A percentile compares a stretch with the other conserved stretches of the same genome.
Evolutionary conservation across 2,888 invertebrate genomes (phyloP).

Genomic region (Drosophila melanosoma): DNA sequence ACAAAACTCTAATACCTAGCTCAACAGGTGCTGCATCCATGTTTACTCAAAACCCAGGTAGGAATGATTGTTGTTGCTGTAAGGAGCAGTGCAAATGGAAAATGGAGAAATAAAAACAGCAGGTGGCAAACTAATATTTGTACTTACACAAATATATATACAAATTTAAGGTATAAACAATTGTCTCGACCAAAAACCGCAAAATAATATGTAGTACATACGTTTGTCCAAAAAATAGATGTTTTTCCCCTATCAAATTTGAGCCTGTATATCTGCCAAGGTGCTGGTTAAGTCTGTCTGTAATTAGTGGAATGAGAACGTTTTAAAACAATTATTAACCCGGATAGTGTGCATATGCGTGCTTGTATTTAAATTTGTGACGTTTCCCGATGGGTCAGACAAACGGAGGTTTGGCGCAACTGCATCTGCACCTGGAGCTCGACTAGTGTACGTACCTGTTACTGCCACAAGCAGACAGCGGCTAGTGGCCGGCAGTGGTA

Average conservation of each 20-base stretch:
- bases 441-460: constrained; percentile 1
- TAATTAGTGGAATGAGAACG: constrained; percentile 8
- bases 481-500: constrained; percentile 58
- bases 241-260: background rate
- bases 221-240: background rate
- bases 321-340: background rate
- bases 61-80: background rate
- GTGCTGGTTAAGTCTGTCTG: background rate
- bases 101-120: background rate
- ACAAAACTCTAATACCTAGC: too few relatives aligned
- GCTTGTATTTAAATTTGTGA: constrained; percentile 15
- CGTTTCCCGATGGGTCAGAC: constrained; percentile 20
- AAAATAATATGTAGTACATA: background rate
- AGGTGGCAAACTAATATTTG: background rate
- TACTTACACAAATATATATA: background rate
- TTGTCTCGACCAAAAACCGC: background rate
- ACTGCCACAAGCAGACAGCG: constrained; percentile 17
- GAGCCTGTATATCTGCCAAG: background rate
- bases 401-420: constrained; percentile 1
- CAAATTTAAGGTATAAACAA: background rate
- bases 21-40: background rate
- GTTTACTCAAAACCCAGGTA: background rate
- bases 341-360: background rate
- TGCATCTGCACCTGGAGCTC: constrained; percentile 6
- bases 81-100: background rate